Base-by-base conservation (phyloP, 2,888 invertebrate genomes). In the Enchytraeus crypticus region DNA sequence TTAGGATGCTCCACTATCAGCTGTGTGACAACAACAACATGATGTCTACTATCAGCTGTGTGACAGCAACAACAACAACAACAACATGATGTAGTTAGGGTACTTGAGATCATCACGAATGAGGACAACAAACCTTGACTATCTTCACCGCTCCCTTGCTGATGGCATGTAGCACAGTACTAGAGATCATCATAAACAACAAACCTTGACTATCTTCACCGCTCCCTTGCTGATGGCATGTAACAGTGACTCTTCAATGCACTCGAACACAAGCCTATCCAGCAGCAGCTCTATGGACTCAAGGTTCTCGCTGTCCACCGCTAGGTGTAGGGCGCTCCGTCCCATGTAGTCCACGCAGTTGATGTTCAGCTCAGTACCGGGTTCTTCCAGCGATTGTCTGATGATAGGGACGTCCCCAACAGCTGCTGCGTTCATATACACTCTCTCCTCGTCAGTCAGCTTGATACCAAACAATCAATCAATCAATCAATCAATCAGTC, bases 101-200 rank as follows among this genome's bases (percentile, higher is more conserved):
- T 78, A 77, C 67, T 85, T 82, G 46, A 84, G n/a, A n/a, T n/a
- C n/a, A n/a, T n/a, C n/a, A n/a, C n/a, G n/a, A n/a, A n/a, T n/a
- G n/a, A n/a, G n/a, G n/a, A n/a, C 77, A 62, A 86, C 77, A 69
- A n/a, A 83, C 78, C 47, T 62, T 57, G 33, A 86, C 81, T 66
- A 87, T 84, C 71, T 82, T 82, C 33, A 82, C 79, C 71, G 84
- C 83, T 71, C 86, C 85, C 72, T 84, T 78, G 64, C 77, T 77
- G 63, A 88, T 83, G 3, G 88, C 87, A 69, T 86, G 85, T 56
- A 88, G 79, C 27, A 85, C 83, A 54, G 85, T 83, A 76, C 88
- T 88, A 66, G 84, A 83, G 59, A 87, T 76, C 65, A 75, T 74
- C 65, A 73, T 82, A 70, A 87, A 86, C 66, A 85, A 82, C 4